Evolutionary conservation across 2,113 vertebrate genomes (phyloP), one percentile per base, ranked within the genome.

Genomic region (Telmatochromis sp.): DNA sequence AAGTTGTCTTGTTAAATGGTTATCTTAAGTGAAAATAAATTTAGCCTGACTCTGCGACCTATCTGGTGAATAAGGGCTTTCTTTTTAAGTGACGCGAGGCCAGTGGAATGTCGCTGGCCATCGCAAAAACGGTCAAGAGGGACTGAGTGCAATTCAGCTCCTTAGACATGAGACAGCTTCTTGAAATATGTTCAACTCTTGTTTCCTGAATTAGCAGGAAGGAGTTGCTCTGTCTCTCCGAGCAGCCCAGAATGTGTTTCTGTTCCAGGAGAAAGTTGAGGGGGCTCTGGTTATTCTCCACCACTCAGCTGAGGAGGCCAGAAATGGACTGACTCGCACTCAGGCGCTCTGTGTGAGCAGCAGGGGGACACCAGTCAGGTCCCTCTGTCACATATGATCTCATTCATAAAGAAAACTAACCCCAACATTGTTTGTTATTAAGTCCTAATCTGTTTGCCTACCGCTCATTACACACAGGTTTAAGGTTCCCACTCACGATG

Each of bases 11-110:
- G 87, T 91, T 94, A 86, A 95, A 90, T 89, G 80, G 82, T 94
- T 94, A 93, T 94, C 89, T 93, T 90, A 93, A 94, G 92, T 89
- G 86, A 90, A 81, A 94, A 91, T 91, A 95, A 93, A 92, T 94
- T 92, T 93, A 91, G 92, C 94, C 82, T 88, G 92, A 92, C 89
- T 95, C 40, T 11, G 65, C 11, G 90, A 94, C 91, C 91, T 89
- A 85, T 94, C 92, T 93, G 92, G 93, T 93, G 91, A 94, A 91
- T 88, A 45, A 88, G 86, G 83, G 71, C 78, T 91, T 94, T 93
- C 86, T 92, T 90, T 93, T 87, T 65, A 50, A 80, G 82, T 95
- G 95, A 95, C 84, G 79, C 6, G 21, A 82, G 14, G 23, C 68
- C 81, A 50, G 84, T 31, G 91, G 94, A 96, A 96, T 95, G 93